Percentiles rank a stretch among this genome's conserved stretches.
Evolutionary conservation across 2,888 invertebrate species (phyloP).

Genomic region (Pherbina coryleti): DNA sequence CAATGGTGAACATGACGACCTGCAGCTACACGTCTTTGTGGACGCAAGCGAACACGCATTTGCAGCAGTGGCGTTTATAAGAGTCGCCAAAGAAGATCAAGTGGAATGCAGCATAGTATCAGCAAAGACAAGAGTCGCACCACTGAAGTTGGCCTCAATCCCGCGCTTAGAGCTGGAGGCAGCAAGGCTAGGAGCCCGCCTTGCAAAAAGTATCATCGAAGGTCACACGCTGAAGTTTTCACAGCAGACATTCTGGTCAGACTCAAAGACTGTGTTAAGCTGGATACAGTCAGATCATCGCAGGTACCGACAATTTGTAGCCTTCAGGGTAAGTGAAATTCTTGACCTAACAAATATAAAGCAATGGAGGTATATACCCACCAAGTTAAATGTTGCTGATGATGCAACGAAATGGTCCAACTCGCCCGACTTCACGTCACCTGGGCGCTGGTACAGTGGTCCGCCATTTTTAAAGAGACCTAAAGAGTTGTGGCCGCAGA

Average conservation of each 20-base stretch:
- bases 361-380: constrained; percentile 44
- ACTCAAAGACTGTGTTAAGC: constrained; percentile 40
- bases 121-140: too few species aligned
- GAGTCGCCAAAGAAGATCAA: constrained; percentile 4
- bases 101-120: constrained; percentile 33
- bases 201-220: constrained; percentile 38
- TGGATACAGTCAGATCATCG: constrained; percentile 36
- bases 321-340: constrained; percentile 44
- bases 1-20: constrained; percentile 41
- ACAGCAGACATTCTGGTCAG: constrained; percentile 38
- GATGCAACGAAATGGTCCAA: too few species aligned
- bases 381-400: constrained; percentile 41
- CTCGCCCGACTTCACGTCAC: constrained; percentile 30
- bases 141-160: too few species aligned
- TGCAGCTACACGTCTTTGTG: constrained; percentile 43
- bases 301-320: too few species aligned
- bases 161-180: too few species aligned
- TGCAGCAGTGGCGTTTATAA: constrained; percentile 40
- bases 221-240: constrained; percentile 35
- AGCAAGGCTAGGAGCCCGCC: constrained; percentile 46
- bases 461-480: too few species aligned
- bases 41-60: too few species aligned
- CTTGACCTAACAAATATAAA: constrained; percentile 38
- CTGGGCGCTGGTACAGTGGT: too few species aligned
- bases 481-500: too few species aligned